phyloP scores from a whole-genome alignment of 2,797 vertebrate genomes.

The Novumbra hubbsi region DNA sequence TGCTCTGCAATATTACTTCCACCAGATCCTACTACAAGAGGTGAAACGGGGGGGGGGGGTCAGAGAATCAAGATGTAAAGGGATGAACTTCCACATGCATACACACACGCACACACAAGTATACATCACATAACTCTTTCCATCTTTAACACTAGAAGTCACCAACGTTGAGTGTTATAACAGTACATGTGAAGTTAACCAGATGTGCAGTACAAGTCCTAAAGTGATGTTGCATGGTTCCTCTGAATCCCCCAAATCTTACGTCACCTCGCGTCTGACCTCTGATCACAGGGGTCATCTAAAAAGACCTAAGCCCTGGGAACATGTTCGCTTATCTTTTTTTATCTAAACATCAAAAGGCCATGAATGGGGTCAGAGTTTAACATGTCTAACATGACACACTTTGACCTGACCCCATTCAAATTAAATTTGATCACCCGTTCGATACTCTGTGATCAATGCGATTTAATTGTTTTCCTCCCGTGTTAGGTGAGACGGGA shows the following conservation, averaged over 20 bases:
- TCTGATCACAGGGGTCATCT: slow-evolving; percentile 35
- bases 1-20: slow-evolving; percentile 57
- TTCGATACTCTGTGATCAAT: slow-evolving; percentile 59
- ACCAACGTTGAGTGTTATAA: neutral
- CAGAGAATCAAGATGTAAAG: slow-evolving; percentile 32
- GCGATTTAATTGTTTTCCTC: slow-evolving; percentile 27
- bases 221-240: slow-evolving; percentile 2
- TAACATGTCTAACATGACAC: slow-evolving; percentile 20
- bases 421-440: slow-evolving; percentile 52
- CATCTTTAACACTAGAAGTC: neutral
- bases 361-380: slow-evolving; percentile 20
- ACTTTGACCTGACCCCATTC: slow-evolving; percentile 44
- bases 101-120: neutral
- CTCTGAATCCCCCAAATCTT: slow-evolving; percentile 15
- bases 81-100: neutral
- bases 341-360: slow-evolving; percentile 37
- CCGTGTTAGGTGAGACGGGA: slow-evolving; percentile 46
- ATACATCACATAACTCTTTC: neutral
- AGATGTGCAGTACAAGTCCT: slow-evolving; percentile 19
- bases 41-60: slow-evolving; percentile 19
- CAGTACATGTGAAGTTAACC: slow-evolving; percentile 12
- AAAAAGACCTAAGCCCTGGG: slow-evolving; percentile 14
- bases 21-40: slow-evolving; percentile 37
- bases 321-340: slow-evolving; percentile 27
- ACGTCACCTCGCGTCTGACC: slow-evolving; percentile 26